Evolutionary conservation across 2,797 vertebrate species (phyloP), one percentile per base, ranked within the genome.

Genomic region (Halcyon badia): DNA sequence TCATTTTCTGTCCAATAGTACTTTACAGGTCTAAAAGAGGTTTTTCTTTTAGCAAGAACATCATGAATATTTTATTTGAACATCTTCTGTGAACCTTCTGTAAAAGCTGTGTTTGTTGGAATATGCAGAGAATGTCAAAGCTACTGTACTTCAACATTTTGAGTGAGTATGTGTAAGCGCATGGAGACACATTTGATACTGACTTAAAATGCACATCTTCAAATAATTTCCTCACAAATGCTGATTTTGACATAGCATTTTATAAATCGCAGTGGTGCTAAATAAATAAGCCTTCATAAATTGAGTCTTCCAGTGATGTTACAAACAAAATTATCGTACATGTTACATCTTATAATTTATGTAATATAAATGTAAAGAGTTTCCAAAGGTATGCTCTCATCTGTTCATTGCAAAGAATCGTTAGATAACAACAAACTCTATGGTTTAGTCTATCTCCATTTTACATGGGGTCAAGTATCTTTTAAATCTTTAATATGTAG

Each of bases 41-140:
- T 48, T 96, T 97, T 95, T 91, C 76, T 97, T 96, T 96, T 62
- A 92, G 88, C 52, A 96, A 70, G 89, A 70, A 95, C 91, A 69
- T 83, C 0, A 98, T 97, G 73, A 98, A 98, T 98, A 97, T 97
- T 98, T 98, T 96, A 98, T 97, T 41, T 71, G 72, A 97, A 92
- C 87, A 97, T 79, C 87, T 95, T 94, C 79, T 79, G 92, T 83
- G 92, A 96, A 96, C 83, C 94, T 94, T 60, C 91, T 94, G 71
- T 90, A 97, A 97, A 97, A 97, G 89, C 97, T 92, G 68, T 82
- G 70, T 94, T 95, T 97, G 72, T 91, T 97, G 95, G 92, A 94
- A 97, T 94, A 96, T 91, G 87, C 95, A 94, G 78, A 78, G 71
- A 83, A 93, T 97, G 95, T 95, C 96, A 97, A 83, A 98, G 94